phyloP scores from a whole-genome alignment of 2,888 invertebrate genomes.

The Apodemia duryi region DNA sequence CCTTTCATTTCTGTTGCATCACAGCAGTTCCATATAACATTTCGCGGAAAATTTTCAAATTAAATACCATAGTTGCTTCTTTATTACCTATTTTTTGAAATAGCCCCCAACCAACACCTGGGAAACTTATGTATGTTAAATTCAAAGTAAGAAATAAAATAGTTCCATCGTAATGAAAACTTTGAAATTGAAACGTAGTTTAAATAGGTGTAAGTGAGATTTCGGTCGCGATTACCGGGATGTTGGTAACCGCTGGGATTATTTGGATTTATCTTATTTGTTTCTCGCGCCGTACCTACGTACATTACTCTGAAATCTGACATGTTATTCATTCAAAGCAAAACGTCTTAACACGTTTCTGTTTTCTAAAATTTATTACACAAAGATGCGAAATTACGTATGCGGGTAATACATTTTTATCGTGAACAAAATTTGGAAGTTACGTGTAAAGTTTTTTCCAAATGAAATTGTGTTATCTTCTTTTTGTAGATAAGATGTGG shows the following conservation, averaged over 20 bases:
- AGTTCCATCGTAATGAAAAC: no score
- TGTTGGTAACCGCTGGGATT: not conserved
- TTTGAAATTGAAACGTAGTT: no score
- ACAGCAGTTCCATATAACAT: no score
- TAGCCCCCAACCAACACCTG: no score
- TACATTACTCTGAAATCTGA: slow-evolving; percentile 22
- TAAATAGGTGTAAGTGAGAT: not conserved
- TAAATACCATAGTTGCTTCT: no score
- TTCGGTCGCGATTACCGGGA: not conserved
- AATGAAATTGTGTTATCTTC: not conserved
- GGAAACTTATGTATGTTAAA: no score
- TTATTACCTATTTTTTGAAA: no score
- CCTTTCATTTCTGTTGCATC: no score
- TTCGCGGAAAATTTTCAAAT: no score
- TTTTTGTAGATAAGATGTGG: not conserved
- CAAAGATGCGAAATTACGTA: slow-evolving; percentile 14
- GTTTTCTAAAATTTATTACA: slow-evolving; percentile 25
- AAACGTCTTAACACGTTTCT: slow-evolving; percentile 27
- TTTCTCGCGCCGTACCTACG: not conserved
- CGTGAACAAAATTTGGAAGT: slow-evolving; percentile 15
- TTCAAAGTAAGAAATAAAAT: no score
- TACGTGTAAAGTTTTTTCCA: not conserved
- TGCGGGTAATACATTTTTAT: slow-evolving; percentile 19
- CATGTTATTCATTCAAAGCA: slow-evolving; percentile 34
- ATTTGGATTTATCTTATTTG: slow-evolving; percentile 6